Evolutionary conservation across 2,113 vertebrate genomes (phyloP).

Genomic region (Hippocampus abdominalis): DNA sequence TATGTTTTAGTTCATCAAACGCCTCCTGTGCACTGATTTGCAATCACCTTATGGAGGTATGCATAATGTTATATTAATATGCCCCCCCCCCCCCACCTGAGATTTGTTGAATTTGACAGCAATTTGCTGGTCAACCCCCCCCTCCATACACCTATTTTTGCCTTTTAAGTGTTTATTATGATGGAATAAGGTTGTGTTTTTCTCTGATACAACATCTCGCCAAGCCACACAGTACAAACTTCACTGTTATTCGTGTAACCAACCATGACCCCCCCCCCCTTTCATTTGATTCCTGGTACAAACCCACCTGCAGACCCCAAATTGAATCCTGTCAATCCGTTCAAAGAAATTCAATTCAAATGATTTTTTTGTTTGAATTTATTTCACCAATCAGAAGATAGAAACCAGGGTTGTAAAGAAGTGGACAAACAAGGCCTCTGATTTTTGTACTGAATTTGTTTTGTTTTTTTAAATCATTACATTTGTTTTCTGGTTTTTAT

Average conservation of each 20-base stretch:
- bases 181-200: background rate
- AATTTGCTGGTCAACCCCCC: background rate
- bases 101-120: background rate
- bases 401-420: conserved; percentile 59
- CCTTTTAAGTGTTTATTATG: background rate
- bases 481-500: conserved; percentile 65
- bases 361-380: conserved; percentile 27
- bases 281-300: conserved; percentile 15
- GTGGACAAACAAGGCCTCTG: conserved; percentile 52
- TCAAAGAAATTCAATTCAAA: too few species aligned
- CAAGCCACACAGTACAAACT: background rate
- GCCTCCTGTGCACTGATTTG: background rate
- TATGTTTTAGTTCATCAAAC: background rate
- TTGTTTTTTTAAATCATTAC: conserved; percentile 29
- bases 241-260: conserved; percentile 1
- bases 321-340: conserved; percentile 31
- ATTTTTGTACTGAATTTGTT: conserved; percentile 71
- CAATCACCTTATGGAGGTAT: background rate
- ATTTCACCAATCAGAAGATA: conserved; percentile 40
- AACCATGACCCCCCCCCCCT: too few species aligned
- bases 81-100: background rate
- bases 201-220: background rate
- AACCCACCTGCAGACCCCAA: conserved; percentile 27
- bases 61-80: background rate
- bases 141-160: background rate